Evolutionary conservation across 2,113 vertebrate species (phyloP).

Genomic region (Osmerus eperlanus): DNA sequence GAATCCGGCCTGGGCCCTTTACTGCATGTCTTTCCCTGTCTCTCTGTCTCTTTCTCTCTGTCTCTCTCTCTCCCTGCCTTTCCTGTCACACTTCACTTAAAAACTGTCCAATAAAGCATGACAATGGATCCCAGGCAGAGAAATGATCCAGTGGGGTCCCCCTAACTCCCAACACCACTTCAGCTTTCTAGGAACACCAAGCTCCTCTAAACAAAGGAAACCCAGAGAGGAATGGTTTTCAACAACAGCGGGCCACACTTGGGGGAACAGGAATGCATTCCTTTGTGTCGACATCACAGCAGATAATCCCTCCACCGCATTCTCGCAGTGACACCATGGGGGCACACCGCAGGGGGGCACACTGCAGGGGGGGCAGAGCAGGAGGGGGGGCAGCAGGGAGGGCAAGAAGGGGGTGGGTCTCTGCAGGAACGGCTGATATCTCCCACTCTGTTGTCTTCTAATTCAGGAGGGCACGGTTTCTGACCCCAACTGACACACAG

Average conservation of each 20-base stretch:
- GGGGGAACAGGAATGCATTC: neutral
- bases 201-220: neutral
- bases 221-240: neutral
- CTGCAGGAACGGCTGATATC: neutral
- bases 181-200: no score
- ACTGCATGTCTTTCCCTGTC: no score
- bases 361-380: neutral
- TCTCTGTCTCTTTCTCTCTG: no score
- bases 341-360: neutral
- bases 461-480: neutral
- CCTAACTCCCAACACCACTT: no score
- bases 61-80: no score
- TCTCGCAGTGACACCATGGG: slow-evolving; percentile 1
- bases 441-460: neutral
- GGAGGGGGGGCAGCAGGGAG: neutral
- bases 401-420: neutral
- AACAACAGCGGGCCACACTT: slow-evolving; percentile 4
- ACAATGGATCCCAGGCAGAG: no score
- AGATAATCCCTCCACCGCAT: slow-evolving; percentile 4
- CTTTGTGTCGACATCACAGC: neutral
- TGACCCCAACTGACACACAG: neutral
- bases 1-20: no score
- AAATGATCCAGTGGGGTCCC: no score
- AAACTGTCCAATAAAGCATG: no score
- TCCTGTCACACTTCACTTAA: no score